Evolutionary conservation across 2,113 vertebrate species (phyloP).

Genomic region (Ahaetulla prasina): DNA sequence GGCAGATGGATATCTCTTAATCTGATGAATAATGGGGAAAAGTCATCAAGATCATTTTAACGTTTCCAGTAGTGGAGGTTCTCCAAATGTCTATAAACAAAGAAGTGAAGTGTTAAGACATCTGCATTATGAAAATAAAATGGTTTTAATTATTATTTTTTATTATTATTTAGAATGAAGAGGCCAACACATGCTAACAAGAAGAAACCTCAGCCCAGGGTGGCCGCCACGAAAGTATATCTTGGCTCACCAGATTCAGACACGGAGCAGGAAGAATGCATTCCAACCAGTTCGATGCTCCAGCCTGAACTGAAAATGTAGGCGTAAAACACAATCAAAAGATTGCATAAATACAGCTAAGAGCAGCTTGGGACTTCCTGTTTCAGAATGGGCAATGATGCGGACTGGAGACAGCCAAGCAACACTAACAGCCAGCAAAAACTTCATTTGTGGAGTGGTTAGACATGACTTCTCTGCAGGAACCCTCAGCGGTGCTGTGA

Average conservation of each 20-base stretch:
- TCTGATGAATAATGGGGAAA: constrained; percentile 13
- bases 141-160: neutral
- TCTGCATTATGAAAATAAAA: constrained; percentile 3
- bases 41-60: neutral
- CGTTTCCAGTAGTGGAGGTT: constrained; percentile 21
- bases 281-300: constrained; percentile 18
- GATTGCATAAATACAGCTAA: constrained; percentile 66
- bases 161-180: constrained; percentile 66
- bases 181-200: constrained; percentile 62
- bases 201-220: constrained; percentile 59
- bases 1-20: constrained; percentile 38
- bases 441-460: constrained; percentile 58
- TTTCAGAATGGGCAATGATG: constrained; percentile 59
- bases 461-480: constrained; percentile 42
- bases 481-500: constrained; percentile 60
- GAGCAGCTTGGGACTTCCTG: constrained; percentile 65
- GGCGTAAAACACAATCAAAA: constrained; percentile 46
- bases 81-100: constrained; percentile 22
- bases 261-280: constrained; percentile 29
- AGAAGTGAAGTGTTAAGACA: neutral
- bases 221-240: constrained; percentile 43
- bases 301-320: constrained; percentile 30
- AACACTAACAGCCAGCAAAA: constrained; percentile 65
- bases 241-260: constrained; percentile 39
- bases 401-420: constrained; percentile 62